Conservation (phyloP, 2,797 vertebrate genomes). For the Dendrocincla tyrannina region DNA sequence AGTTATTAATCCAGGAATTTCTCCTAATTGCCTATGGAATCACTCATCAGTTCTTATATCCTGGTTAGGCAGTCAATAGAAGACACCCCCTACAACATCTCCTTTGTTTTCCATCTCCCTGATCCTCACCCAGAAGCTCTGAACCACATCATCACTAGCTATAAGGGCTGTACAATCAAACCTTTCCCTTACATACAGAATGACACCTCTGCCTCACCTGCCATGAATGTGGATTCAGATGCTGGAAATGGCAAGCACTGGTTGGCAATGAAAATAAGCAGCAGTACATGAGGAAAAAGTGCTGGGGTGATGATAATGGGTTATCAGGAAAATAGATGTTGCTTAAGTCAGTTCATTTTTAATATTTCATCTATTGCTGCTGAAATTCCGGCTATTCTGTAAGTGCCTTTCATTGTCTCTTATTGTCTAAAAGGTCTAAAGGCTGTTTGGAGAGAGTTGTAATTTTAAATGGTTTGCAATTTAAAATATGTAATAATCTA, state of each 20-base stretch:
- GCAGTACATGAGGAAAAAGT: background rate
- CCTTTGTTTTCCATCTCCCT: background rate
- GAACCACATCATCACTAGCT: background rate
- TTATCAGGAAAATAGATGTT: background rate
- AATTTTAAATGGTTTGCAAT: background rate
- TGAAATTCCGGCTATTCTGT: background rate
- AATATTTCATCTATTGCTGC: background rate
- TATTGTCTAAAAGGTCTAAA: background rate
- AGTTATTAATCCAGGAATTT: background rate
- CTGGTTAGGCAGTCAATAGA: background rate
- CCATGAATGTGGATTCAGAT: background rate
- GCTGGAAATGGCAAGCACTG: background rate
- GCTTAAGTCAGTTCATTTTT: background rate
- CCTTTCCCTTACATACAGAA: background rate
- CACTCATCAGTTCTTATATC: background rate
- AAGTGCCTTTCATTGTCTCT: background rate
- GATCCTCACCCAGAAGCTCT: background rate
- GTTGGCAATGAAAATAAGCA: background rate
- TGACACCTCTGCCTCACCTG: background rate
- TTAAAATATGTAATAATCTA: background rate
- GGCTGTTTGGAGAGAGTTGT: background rate
- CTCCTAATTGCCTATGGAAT: background rate
- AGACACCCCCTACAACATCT: background rate
- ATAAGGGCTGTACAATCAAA: background rate
- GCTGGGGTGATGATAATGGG: background rate